Evolutionary conservation across 2,888 invertebrate genomes (phyloP).

Genomic region (Plebejus melissa): DNA sequence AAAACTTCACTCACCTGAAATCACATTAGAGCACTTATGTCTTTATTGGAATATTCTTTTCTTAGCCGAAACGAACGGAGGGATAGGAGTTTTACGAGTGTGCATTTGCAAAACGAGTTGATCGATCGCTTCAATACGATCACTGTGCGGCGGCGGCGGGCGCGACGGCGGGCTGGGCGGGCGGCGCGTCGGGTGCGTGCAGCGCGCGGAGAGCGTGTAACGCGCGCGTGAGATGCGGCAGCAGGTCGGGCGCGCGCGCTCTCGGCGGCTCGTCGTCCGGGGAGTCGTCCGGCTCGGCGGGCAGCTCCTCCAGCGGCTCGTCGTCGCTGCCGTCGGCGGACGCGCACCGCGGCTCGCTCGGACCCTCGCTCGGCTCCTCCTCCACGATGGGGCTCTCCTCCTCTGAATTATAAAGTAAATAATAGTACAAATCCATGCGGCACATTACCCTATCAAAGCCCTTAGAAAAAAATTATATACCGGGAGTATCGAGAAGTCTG

Average conservation of each 20-base stretch:
- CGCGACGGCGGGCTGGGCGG: constrained; percentile 8
- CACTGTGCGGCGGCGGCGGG: constrained; percentile 24
- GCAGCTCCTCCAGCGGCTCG: constrained; percentile 46
- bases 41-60: background rate
- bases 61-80: background rate
- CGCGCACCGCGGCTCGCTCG: constrained; percentile 44
- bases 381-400: constrained; percentile 56
- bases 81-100: constrained; percentile 2
- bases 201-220: constrained; percentile 17
- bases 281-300: constrained; percentile 37
- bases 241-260: constrained; percentile 39
- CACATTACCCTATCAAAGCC: background rate
- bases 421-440: background rate
- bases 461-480: constrained; percentile 30
- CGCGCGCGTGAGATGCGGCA: constrained; percentile 38
- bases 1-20: constrained; percentile 3
- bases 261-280: constrained; percentile 42
- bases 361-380: constrained; percentile 36
- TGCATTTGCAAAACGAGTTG: constrained; percentile 22
- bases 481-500: constrained; percentile 41
- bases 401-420: constrained; percentile 40
- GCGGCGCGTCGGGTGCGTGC: constrained; percentile 23
- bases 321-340: constrained; percentile 55
- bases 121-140: background rate
- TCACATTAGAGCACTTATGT: constrained; percentile 4